Percentiles rank a stretch among this genome's conserved stretches.
Conservation (phyloP, 2,113 vertebrate genomes). For the Ptilonorhynchus violaceus region DNA sequence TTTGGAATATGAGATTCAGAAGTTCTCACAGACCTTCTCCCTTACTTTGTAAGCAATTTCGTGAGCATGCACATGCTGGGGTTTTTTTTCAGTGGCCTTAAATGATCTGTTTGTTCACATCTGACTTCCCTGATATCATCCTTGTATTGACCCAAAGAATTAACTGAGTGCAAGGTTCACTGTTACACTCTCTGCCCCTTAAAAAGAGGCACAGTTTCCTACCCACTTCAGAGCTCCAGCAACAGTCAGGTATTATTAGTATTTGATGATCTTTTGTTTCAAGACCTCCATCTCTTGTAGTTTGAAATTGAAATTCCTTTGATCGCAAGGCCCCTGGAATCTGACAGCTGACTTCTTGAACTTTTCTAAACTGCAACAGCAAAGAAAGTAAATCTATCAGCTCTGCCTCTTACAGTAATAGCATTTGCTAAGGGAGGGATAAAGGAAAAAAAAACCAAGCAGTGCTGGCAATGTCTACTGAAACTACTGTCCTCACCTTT, state of each 20-base stretch:
- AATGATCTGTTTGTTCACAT: neutral
- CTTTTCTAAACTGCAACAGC: conserved; percentile 51
- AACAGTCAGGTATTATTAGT: conserved; percentile 58
- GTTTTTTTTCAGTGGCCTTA: neutral
- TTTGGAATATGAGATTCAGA: neutral
- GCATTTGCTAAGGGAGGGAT: neutral
- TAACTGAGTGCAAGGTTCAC: neutral
- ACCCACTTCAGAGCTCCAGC: conserved; percentile 16
- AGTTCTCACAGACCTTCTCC: neutral
- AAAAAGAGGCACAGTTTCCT: neutral
- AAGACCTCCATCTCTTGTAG: conserved; percentile 65
- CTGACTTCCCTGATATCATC: neutral
- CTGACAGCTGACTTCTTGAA: conserved; percentile 74
- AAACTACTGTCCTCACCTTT: neutral
- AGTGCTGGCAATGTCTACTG: neutral
- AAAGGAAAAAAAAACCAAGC: neutral
- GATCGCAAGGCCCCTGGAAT: conserved; percentile 48
- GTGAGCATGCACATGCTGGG: neutral
- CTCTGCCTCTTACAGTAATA: neutral
- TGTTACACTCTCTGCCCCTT: neutral
- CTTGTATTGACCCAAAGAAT: neutral
- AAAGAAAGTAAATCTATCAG: conserved; percentile 57
- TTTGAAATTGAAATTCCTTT: conserved; percentile 76
- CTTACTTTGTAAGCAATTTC: neutral
- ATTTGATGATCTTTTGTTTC: conserved; percentile 75